Percentiles rank a stretch among this genome's conserved stretches.
phyloP scores from a whole-genome alignment of 2,113 vertebrate genomes.

The Macaca mulatta region DNA sequence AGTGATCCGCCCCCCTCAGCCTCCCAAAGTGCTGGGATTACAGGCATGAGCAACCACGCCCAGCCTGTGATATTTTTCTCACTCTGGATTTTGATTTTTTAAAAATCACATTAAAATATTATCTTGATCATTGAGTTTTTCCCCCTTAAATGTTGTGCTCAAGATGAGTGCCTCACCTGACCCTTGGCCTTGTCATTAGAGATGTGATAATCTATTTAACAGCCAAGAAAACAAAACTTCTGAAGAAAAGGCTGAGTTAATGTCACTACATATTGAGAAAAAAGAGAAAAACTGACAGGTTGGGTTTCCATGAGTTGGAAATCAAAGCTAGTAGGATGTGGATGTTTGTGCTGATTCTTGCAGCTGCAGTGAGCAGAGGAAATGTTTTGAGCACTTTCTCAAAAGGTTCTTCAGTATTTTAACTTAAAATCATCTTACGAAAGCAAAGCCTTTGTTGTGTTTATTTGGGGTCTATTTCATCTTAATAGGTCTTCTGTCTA shows the following conservation, averaged over 20 bases:
- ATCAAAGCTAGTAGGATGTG: neutral
- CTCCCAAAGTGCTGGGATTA: no score
- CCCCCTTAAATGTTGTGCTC: neutral
- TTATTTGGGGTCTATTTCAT: slow-evolving; percentile 2
- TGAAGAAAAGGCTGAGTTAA: neutral
- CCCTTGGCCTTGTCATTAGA: neutral
- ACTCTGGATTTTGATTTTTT: neutral
- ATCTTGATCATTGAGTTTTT: neutral
- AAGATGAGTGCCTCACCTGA: neutral
- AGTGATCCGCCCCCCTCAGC: no score
- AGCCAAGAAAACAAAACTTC: neutral
- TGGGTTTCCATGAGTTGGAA: slow-evolving; percentile 23
- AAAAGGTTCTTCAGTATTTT: slow-evolving; percentile 10
- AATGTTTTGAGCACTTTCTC: neutral
- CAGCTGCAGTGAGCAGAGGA: neutral
- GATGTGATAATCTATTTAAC: neutral
- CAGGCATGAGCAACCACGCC: no score
- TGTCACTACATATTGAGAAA: neutral
- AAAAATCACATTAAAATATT: no score
- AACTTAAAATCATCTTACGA: neutral
- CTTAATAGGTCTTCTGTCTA: neutral
- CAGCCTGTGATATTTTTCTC: neutral
- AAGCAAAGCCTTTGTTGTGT: neutral
- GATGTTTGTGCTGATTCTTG: neutral
- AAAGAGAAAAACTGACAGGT: neutral